Evolutionary conservation across 2,888 invertebrate genomes (phyloP), one percentile per base, ranked within the genome.

Genomic region (Bhutanitis thaidina): DNA sequence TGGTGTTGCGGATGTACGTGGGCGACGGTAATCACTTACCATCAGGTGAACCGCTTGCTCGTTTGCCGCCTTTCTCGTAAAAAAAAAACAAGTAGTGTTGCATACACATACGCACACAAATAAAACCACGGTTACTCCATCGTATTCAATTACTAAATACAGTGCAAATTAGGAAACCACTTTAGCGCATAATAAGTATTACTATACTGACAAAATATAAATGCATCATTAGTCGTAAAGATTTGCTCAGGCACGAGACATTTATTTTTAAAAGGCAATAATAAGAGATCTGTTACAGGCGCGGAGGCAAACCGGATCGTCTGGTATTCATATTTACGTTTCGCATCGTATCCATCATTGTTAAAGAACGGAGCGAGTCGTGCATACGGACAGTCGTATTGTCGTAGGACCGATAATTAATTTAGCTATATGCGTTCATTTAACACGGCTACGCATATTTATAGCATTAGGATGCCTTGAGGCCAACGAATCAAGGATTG

Each of bases 251-350:
- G 40, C 58, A 60, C 65, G 49, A 53, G 55, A 57, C 65, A 69
- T 65, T 68, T 70, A 69, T 67, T 69, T 70, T 74, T 68, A 69
- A 72, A 77, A 66, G 65, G 69, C 65, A 68, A 69, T 71, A 71
- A 74, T 72, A 67, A 61, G 60, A 61, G 69, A 77, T 78, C 64
- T 55, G 66, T 75, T 75, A 67, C 70, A 67, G 67, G 63, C 62
- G 53, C 60, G 76, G 77, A 80, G 77, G 75, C 68, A 65, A 80
- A 80, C 81, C 64, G 69, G 76, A 63, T 68, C 37, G 59, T 63
- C 56, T 50, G 54, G 61, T 60, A 57, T 62, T 58, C 64, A 61
- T 57, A 53, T 53, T 57, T 57, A 54, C 55, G 56, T 59, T 60
- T 55, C 54, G 58, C 55, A 46, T 47, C 50, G 51, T 54, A 56